Base-by-base conservation (phyloP, 2,888 invertebrate species). In the Agrypnus murinus region DNA sequence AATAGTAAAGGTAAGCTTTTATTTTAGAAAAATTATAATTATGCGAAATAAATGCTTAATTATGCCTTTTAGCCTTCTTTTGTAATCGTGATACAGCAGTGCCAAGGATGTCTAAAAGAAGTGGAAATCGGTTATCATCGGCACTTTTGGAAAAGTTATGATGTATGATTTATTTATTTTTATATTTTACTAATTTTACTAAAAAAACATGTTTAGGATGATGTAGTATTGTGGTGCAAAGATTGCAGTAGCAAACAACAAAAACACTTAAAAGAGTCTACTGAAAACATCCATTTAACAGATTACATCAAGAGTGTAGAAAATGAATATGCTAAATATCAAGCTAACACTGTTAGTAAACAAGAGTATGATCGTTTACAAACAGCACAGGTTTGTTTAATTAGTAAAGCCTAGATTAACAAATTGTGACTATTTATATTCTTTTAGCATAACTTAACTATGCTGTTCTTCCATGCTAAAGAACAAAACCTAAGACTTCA, bases 141-240 rank as follows among this genome's bases (percentile, higher is more conserved):
- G 8, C n/a, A 25, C 1, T 12, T 32, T n/a, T 53, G 50, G 50
- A 25, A 53, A 32, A n/a, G n/a, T n/a, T n/a, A n/a, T n/a, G 15
- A 53, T 31, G 50, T 53, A 53, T 31, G 46, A 46, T 19, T 19
- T 19, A 5, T 9, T 19, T 19, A 5, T 19, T 15, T 15, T 4
- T 15, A 45, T 15, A 14, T 45, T n/a, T n/a, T n/a, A n/a, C n/a
- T 8, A 7, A 15, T 45, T 9, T 19, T 9, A 25, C 2, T 25
- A 38, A 38, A 38, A 2, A 10, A 38, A 38, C 7, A 12, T 12
- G 38, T 53, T 53, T 53, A 53, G 50, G 5, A 53, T 8, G 50
- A 53, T 0, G 0, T 32, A 17, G 14, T 8, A 8, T 53, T 53
- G 31, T 53, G 50, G 50, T 53, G 50, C 31, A 53, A 53, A 32